Evolutionary conservation across 1,140 invertebrate genomes (phyloP).

Genomic region (Geopemphigus sp.): DNA sequence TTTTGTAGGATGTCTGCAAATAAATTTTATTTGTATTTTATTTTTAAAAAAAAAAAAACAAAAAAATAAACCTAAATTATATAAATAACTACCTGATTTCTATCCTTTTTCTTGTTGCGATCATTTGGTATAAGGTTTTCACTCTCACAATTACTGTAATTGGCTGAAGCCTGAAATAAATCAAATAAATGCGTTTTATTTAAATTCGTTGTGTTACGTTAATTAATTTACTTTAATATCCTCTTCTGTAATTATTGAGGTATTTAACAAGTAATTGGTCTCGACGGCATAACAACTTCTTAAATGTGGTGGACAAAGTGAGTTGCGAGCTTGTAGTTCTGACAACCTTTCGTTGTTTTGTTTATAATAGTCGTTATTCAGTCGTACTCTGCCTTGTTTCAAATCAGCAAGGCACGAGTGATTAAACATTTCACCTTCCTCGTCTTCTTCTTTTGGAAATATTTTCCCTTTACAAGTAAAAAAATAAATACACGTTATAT

Average conservation of each 20-base stretch:
- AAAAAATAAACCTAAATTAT: background rate
- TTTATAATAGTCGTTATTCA: conserved; percentile 29
- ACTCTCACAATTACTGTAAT: conserved; percentile 41
- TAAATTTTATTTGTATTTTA: conserved; percentile 9
- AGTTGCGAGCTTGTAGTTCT: conserved; percentile 79
- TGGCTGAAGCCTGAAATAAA: conserved; percentile 33
- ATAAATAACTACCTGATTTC: conserved; percentile 47
- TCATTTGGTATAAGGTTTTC: conserved; percentile 50
- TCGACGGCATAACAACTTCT: conserved; percentile 86
- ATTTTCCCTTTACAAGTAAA: conserved; percentile 53
- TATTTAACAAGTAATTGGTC: conserved; percentile 64
- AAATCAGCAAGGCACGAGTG: conserved; percentile 55
- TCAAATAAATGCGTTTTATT: background rate
- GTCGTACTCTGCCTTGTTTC: conserved; percentile 52
- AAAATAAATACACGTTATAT: background rate
- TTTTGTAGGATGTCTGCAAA: conserved; percentile 70
- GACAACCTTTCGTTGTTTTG: conserved; percentile 58
- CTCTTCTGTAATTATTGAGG: conserved; percentile 64
- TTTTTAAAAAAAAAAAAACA: background rate
- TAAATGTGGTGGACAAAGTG: conserved; percentile 80
- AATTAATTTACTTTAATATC: conserved; percentile 68
- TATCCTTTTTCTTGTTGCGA: conserved; percentile 43
- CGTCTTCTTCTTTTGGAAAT: conserved; percentile 56
- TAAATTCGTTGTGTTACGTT: too few species aligned
- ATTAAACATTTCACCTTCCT: conserved; percentile 58